A percentile compares a stretch with the other conserved stretches of the same genome.
phyloP scores from a whole-genome alignment of 2,113 vertebrate species.

The Marmota flaviventris region DNA sequence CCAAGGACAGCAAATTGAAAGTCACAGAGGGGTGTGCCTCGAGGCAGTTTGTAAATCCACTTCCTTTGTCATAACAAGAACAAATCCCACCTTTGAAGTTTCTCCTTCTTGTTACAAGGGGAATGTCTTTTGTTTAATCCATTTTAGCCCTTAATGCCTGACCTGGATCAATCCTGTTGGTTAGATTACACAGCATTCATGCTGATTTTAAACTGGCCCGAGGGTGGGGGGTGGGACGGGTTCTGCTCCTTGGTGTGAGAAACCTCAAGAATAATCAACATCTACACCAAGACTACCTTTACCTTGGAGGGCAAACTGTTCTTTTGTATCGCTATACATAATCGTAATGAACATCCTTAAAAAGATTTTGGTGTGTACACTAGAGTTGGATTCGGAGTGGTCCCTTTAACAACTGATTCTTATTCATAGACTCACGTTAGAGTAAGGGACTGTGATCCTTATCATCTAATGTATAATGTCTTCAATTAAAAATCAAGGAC shows the following conservation, averaged over 20 bases:
- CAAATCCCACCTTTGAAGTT: constrained; percentile 93
- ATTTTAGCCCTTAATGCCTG: constrained; percentile 92
- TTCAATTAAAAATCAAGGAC: constrained; percentile 50
- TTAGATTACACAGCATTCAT: constrained; percentile 89
- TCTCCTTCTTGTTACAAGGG: constrained; percentile 89
- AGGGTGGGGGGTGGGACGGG: constrained; percentile 65
- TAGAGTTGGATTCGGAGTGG: constrained; percentile 16
- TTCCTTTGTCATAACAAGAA: constrained; percentile 90
- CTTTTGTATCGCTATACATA: constrained; percentile 70
- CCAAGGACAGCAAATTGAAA: constrained; percentile 87
- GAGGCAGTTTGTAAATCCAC: constrained; percentile 88
- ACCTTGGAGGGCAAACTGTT: constrained; percentile 83
- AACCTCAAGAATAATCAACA: constrained; percentile 83
- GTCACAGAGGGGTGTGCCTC: constrained; percentile 88
- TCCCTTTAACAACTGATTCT: constrained; percentile 75
- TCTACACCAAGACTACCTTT: constrained; percentile 80
- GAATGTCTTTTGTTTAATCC: constrained; percentile 93
- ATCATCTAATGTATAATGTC: not conserved
- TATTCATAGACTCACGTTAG: not conserved
- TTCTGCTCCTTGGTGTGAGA: constrained; percentile 81
- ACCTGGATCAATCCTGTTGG: constrained; percentile 90
- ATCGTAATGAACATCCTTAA: constrained; percentile 79
- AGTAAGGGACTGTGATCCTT: not conserved
- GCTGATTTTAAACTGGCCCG: constrained; percentile 86
- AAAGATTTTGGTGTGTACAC: constrained; percentile 78